phyloP scores from a whole-genome alignment of 1,140 invertebrate species.

The Saccostrea cuccullata region DNA sequence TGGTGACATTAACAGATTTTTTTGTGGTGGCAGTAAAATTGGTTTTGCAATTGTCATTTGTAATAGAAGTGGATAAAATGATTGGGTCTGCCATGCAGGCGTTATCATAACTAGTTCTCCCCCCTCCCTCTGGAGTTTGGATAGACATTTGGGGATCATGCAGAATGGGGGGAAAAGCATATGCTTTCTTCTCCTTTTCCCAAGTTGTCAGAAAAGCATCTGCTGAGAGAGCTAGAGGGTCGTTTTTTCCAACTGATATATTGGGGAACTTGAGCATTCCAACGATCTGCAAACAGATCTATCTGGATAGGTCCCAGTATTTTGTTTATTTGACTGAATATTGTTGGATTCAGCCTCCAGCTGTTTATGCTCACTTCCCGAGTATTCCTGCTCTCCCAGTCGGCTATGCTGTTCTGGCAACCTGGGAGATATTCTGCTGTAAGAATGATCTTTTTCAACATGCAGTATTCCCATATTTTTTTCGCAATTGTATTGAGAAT shows the following conservation, averaged over 20 bases:
- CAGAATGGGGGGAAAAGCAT: neutral
- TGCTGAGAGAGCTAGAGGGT: slow-evolving; percentile 7
- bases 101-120: slow-evolving; percentile 7
- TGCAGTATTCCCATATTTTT: slow-evolving; percentile 45
- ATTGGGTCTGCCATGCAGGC: slow-evolving; percentile 31
- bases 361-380: neutral
- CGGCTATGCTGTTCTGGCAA: neutral
- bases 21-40: slow-evolving; percentile 42
- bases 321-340: slow-evolving; percentile 31
- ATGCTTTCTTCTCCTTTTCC: neutral
- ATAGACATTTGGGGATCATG: slow-evolving; percentile 12
- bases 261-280: neutral
- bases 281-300: slow-evolving; percentile 16
- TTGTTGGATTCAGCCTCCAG: slow-evolving; percentile 41
- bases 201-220: slow-evolving; percentile 45
- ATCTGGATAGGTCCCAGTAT: slow-evolving; percentile 34
- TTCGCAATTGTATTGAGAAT: neutral
- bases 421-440: slow-evolving; percentile 43
- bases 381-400: slow-evolving; percentile 41
- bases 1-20: neutral
- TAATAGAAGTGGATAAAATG: slow-evolving; percentile 24
- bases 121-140: slow-evolving; percentile 32
- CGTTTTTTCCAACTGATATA: neutral
- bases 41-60: slow-evolving; percentile 11
- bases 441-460: neutral